Evolutionary conservation across 2,113 vertebrate species (phyloP).

Genomic region (Eretmochelys imbricata): DNA sequence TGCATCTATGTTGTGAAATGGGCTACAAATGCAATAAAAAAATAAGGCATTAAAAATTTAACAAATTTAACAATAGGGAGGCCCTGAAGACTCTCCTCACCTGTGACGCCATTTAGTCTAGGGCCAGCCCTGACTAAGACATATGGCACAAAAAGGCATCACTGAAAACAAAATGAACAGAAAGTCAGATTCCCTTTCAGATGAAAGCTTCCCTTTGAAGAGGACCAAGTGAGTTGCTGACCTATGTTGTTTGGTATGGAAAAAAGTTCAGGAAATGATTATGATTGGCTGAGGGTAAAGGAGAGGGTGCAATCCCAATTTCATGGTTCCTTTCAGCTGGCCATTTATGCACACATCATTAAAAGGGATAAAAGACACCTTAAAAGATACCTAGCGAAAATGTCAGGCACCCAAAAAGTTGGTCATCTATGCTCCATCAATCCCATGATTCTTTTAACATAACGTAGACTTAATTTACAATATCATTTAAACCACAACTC

Average conservation of each 20-base stretch:
- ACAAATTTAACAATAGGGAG: no score
- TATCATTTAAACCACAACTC: neutral
- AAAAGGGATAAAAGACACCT: neutral
- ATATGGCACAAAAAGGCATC: neutral
- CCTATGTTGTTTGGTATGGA: neutral
- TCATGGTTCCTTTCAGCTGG: neutral
- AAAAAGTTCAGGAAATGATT: neutral
- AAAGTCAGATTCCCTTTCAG: neutral
- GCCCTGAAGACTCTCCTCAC: no score
- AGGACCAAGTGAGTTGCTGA: neutral
- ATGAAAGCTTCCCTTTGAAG: neutral
- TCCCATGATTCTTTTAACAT: neutral
- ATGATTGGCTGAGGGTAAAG: neutral
- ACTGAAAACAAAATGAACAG: neutral
- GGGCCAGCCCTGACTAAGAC: neutral
- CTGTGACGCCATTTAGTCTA: neutral
- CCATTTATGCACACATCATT: neutral
- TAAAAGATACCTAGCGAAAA: neutral
- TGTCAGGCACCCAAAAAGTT: neutral
- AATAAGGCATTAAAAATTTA: no score
- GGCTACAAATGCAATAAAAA: no score
- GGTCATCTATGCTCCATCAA: neutral
- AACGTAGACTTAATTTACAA: neutral
- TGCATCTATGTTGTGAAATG: no score
- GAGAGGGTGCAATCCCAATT: neutral